phyloP scores from a whole-genome alignment of 64 coral and sea anemone species.

The Porites australiensis region DNA sequence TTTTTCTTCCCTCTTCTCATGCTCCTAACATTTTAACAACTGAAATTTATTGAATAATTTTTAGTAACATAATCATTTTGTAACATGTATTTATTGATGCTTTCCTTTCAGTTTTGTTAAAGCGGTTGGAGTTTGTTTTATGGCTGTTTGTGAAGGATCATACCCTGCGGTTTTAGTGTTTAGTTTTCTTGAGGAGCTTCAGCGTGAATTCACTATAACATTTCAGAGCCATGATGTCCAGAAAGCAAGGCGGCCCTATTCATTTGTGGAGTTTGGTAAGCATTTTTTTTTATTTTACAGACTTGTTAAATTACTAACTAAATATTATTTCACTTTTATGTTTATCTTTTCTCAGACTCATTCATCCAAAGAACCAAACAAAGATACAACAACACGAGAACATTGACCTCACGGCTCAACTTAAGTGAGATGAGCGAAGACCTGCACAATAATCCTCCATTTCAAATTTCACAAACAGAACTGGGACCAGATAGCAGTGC shows the following conservation, averaged over 20 bases:
- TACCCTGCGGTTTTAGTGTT: conserved; percentile 96
- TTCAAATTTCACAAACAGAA: conserved; percentile 82
- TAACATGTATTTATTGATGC: not conserved
- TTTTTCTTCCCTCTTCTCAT: too few relatives aligned
- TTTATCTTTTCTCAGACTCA: conserved; percentile 66
- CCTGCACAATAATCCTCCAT: conserved; percentile 90
- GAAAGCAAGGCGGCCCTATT: conserved; percentile 91
- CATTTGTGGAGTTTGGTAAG: conserved; percentile 99
- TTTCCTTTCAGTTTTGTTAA: conserved; percentile 89
- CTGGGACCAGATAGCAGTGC: conserved; percentile 68
- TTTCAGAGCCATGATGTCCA: conserved; percentile 96
- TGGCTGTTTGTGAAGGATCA: conserved; percentile 84
- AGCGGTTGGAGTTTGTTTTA: conserved; percentile 91
- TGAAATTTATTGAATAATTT: not conserved
- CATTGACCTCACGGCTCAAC: conserved; percentile 90
- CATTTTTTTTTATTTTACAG: too few relatives aligned
- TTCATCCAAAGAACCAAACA: conserved; percentile 97
- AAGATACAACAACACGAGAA: conserved; percentile 92
- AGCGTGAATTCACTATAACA: conserved; percentile 86
- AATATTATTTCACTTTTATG: not conserved
- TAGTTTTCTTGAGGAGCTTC: conserved; percentile 94
- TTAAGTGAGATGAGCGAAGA: conserved; percentile 91
- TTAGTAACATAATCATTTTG: not conserved
- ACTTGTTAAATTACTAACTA: too few relatives aligned
- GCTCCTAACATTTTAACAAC: too few relatives aligned